Conservation (phyloP, 1,140 invertebrate genomes). For the Coboldia fuscipes region DNA sequence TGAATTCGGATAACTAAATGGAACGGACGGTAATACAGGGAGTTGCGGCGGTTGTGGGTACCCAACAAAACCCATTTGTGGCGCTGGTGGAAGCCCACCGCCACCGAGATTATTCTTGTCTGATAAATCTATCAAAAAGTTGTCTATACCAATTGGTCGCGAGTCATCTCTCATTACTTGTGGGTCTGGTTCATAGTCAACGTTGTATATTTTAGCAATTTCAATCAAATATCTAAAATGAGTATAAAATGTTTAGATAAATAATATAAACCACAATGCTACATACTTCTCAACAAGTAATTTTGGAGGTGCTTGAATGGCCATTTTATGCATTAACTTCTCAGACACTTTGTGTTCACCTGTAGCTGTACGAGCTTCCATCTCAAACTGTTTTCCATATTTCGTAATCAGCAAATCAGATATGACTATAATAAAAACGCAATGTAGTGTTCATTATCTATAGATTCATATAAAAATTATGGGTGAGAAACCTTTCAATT, state of each 20-base stretch:
- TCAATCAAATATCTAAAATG: slow-evolving; percentile 47
- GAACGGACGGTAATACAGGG: slow-evolving; percentile 24
- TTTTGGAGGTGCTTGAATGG: slow-evolving; percentile 89
- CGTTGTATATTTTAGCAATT: slow-evolving; percentile 88
- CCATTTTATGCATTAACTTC: slow-evolving; percentile 89
- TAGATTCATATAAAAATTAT: neutral
- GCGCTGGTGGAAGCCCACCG: slow-evolving; percentile 30
- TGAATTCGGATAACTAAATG: slow-evolving; percentile 18
- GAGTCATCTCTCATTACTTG: slow-evolving; percentile 71
- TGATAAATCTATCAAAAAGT: slow-evolving; percentile 59
- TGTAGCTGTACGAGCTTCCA: slow-evolving; percentile 61
- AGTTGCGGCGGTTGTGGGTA: slow-evolving; percentile 43
- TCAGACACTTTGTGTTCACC: slow-evolving; percentile 60
- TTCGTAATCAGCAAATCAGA: slow-evolving; percentile 75
- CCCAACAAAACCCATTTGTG: slow-evolving; percentile 47
- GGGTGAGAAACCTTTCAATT: slow-evolving; percentile 11
- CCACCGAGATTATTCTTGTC: slow-evolving; percentile 33
- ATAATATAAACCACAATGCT: too few species aligned
- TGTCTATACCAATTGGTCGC: slow-evolving; percentile 28
- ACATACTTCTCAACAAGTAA: slow-evolving; percentile 91
- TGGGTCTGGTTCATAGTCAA: slow-evolving; percentile 82
- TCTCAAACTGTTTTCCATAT: slow-evolving; percentile 85
- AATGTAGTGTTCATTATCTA: neutral
- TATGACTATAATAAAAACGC: slow-evolving; percentile 30
- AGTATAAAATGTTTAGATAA: too few species aligned